Evolutionary conservation across 2,113 vertebrate species (phyloP).

Genomic region (Saguinus midas): DNA sequence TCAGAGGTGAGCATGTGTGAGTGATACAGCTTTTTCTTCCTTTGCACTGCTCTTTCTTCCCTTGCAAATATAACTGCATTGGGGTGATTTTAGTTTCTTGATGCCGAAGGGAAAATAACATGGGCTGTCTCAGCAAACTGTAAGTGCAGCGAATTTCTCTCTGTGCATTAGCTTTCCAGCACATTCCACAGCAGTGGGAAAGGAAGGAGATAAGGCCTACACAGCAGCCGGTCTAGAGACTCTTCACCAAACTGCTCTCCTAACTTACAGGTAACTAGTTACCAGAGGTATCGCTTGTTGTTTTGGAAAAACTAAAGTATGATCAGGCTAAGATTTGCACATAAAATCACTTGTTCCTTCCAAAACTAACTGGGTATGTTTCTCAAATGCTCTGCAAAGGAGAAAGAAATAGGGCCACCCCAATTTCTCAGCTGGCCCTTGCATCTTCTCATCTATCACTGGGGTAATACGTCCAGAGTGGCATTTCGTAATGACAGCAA

Average conservation of each 20-base stretch:
- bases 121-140: not conserved
- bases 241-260: not conserved
- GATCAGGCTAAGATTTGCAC: not conserved
- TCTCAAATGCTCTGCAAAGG: constrained; percentile 12
- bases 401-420: constrained; percentile 76
- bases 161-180: not conserved
- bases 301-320: not conserved
- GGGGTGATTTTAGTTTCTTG: not conserved
- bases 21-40: not conserved
- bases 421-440: constrained; percentile 82
- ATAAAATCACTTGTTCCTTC: not conserved
- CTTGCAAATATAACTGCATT: not conserved
- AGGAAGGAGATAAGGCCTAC: not conserved
- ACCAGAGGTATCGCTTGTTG: not conserved
- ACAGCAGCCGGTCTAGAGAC: not conserved
- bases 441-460: constrained; percentile 87
- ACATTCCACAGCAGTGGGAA: accelerated
- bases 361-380: not conserved
- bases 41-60: not conserved
- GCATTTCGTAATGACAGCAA: constrained; percentile 96
- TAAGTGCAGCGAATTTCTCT: not conserved
- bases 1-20: not conserved
- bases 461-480: constrained; percentile 89
- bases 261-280: not conserved
- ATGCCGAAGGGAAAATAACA: not conserved